Conservation (phyloP, 2,888 invertebrate species). For the Ennomos quercinarius region DNA sequence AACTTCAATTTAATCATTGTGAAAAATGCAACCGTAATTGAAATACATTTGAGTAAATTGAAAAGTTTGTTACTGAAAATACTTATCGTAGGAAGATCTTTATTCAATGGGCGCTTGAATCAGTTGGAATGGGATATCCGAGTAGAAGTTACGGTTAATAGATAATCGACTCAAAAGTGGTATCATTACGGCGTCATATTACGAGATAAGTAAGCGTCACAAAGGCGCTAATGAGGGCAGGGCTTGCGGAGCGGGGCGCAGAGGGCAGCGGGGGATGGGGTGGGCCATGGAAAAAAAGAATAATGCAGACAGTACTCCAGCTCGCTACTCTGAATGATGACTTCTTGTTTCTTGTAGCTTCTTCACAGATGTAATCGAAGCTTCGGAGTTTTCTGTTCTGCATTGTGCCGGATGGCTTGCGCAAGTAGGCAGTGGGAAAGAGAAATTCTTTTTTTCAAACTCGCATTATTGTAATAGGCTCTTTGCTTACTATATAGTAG, state of each 20-base stretch:
- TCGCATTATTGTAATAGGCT: neutral
- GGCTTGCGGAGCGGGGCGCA: conserved; percentile 39
- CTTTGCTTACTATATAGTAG: neutral
- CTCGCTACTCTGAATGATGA: neutral
- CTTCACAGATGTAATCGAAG: neutral
- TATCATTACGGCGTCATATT: conserved; percentile 79
- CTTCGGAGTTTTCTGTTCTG: too few species aligned
- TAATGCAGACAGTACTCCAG: conserved; percentile 15
- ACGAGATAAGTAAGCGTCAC: conserved; percentile 82
- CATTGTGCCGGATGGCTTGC: too few species aligned
- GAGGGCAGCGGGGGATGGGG: conserved; percentile 52
- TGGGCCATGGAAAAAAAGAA: conserved; percentile 64
- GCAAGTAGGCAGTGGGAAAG: too few species aligned
- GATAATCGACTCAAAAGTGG: conserved; percentile 73
- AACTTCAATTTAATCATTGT: too few species aligned
- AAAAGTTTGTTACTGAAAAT: neutral
- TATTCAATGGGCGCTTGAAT: neutral
- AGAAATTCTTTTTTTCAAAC: too few species aligned
- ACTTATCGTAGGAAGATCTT: neutral
- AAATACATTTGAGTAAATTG: too few species aligned
- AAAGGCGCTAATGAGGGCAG: conserved; percentile 83
- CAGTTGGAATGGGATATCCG: conserved; percentile 3
- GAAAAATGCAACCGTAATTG: too few species aligned
- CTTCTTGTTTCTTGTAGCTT: too few species aligned
- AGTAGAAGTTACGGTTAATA: conserved; percentile 44